Base-by-base conservation (phyloP, 2,113 vertebrate species). In the Eonycteris spelaea region DNA sequence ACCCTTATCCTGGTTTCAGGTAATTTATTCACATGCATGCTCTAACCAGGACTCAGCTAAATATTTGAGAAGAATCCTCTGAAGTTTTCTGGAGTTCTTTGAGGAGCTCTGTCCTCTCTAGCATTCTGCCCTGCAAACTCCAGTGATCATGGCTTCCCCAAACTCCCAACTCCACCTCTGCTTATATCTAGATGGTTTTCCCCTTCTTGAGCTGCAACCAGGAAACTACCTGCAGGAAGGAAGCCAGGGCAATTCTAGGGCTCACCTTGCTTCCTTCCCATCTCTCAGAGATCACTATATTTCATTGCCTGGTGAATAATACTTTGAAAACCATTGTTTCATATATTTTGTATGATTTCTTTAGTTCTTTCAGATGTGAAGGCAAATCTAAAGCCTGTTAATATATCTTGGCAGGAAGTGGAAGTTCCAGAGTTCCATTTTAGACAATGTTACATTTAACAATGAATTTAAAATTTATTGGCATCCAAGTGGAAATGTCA, bases 301-400 rank as follows among this genome's bases (percentile, higher is more conserved):
- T 43, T 85, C 78, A 92, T 19, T 53, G 10, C 18, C 14, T 68
- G 6, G n/a, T 85, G 35, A 77, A 61, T 14, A 70, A 22, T 78
- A 92, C 38, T 80, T 87, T 92, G 30, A 92, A 96, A 93, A 93
- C 18, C 22, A 94, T 2, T 90, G 5, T 80, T 96, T 74, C 51
- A 82, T 28, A 4, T 86, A 88, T 71, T 91, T 91, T 94, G 40
- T 75, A 86, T 24, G 6, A 30, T 85, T 59, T 74, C 63, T 85
- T 82, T 86, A 61, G 22, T 77, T 91, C 28, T 92, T 94, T 75
- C 70, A 71, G 7, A 40, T 63, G 30, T 45, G 43, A 75, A 53
- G 74, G 67, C 18, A 61, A 93, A 82, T 86, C 51, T 33, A 90
- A 71, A 86, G 33, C 21, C 51, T 86, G 38, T 75, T 90, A 95